Conservation (phyloP, 1,140 invertebrate species). For the Pararge aegeria region DNA sequence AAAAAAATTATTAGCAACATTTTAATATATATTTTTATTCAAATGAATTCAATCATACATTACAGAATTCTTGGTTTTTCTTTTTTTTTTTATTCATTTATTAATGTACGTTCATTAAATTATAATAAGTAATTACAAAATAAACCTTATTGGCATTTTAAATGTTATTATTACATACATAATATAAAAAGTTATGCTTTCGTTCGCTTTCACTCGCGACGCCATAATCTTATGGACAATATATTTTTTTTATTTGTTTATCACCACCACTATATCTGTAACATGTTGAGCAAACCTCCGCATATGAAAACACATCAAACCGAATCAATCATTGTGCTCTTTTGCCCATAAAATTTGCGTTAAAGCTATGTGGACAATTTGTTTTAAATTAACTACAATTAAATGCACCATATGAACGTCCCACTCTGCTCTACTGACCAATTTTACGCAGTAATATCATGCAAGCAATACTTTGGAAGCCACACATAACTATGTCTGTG, state of each 20-base stretch:
- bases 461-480: constrained; percentile 58
- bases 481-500: not conserved
- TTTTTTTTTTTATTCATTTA: constrained; percentile 46
- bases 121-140: constrained; percentile 73
- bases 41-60: constrained; percentile 77
- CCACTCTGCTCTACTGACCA: constrained; percentile 39
- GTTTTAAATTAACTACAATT: constrained; percentile 71
- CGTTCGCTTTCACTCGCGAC: constrained; percentile 51
- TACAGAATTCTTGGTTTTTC: constrained; percentile 73
- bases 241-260: constrained; percentile 36
- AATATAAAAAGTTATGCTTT: constrained; percentile 64
- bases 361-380: constrained; percentile 74
- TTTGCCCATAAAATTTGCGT: constrained; percentile 59
- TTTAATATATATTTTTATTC: constrained; percentile 80
- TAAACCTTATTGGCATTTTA: constrained; percentile 66
- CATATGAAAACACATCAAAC: constrained; percentile 47
- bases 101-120: constrained; percentile 72
- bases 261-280: constrained; percentile 29
- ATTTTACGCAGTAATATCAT: constrained; percentile 43
- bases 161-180: constrained; percentile 57
- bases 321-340: constrained; percentile 70
- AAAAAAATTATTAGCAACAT: constrained; percentile 74
- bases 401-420: constrained; percentile 73
- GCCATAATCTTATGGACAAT: constrained; percentile 58
- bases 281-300: constrained; percentile 62